A percentile compares a stretch with the other conserved stretches of the same genome.
Evolutionary conservation across 2,113 vertebrate species (phyloP).

Genomic region (Callocephalon fimbriatum): DNA sequence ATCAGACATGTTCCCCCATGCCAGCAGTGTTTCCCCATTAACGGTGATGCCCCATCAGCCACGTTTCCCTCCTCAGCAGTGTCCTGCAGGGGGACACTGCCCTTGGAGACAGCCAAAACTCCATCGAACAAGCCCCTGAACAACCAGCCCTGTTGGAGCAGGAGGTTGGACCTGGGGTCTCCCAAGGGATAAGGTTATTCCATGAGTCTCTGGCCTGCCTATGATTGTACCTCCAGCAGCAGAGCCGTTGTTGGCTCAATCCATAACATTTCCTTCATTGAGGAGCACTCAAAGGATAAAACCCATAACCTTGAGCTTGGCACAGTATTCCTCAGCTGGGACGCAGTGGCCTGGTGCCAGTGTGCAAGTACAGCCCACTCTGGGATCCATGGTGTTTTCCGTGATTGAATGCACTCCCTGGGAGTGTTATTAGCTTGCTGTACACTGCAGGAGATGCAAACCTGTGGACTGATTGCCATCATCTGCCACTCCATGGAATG

Average conservation of each 20-base stretch:
- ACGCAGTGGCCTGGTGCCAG: neutral
- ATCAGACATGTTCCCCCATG: neutral
- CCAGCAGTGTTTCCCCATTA: neutral
- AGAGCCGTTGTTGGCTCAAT: neutral
- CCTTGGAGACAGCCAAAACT: neutral
- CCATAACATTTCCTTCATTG: rapidly evolving
- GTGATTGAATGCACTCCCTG: neutral
- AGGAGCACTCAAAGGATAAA: neutral
- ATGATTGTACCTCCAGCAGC: neutral
- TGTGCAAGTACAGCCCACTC: rapidly evolving
- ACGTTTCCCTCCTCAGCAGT: rapidly evolving
- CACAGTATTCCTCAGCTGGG: neutral
- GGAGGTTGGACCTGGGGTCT: neutral
- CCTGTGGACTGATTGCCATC: neutral
- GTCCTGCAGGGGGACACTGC: neutral
- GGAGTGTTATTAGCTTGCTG: neutral
- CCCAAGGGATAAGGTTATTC: rapidly evolving
- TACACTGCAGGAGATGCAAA: neutral
- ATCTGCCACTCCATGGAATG: neutral
- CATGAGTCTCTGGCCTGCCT: neutral
- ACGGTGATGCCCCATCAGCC: neutral
- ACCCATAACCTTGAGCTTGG: neutral
- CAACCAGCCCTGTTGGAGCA: neutral
- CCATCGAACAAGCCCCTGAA: neutral
- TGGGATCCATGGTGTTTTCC: neutral